phyloP scores from a whole-genome alignment of 2,888 invertebrate genomes.

The Poecilobothrus nobilitatus region DNA sequence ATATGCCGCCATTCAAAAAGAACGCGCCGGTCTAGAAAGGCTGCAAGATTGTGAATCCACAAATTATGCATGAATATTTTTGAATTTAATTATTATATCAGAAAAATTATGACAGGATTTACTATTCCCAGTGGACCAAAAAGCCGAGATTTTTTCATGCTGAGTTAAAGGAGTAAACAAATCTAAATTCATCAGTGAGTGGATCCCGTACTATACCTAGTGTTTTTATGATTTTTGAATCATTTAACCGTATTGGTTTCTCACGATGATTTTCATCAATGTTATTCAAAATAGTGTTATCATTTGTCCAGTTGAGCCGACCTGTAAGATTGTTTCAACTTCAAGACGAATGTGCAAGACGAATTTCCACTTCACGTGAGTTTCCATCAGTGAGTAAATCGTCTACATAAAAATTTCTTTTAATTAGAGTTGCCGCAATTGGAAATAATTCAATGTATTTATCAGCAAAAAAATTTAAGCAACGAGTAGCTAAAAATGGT shows the following conservation, averaged over 20 bases:
- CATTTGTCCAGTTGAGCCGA: constrained; percentile 21
- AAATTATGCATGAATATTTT: constrained; percentile 21
- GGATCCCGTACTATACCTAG: constrained; percentile 21
- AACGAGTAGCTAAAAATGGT: constrained; percentile 18
- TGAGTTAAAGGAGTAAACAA: constrained; percentile 16
- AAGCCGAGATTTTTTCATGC: constrained; percentile 18
- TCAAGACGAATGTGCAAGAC: constrained; percentile 15
- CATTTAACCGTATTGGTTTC: constrained; percentile 13
- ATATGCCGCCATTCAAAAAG: constrained; percentile 17
- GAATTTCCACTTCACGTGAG: constrained; percentile 15
- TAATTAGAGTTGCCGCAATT: constrained; percentile 22
- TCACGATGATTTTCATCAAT: constrained; percentile 13
- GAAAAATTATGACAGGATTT: constrained; percentile 19
- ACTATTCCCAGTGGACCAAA: constrained; percentile 20
- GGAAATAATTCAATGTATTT: constrained; percentile 24
- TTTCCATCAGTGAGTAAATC: constrained; percentile 23
- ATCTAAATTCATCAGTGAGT: constrained; percentile 14
- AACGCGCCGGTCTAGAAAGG: no score
- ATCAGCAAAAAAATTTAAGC: constrained; percentile 19
- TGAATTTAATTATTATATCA: no score
- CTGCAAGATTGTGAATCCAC: constrained; percentile 18
- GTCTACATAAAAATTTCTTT: constrained; percentile 25
- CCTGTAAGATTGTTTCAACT: constrained; percentile 16
- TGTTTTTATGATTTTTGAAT: constrained; percentile 20
- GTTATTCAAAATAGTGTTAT: constrained; percentile 12